Evolutionary conservation across 1,140 invertebrate species (phyloP).

Genomic region (Drosophila fuyamai): DNA sequence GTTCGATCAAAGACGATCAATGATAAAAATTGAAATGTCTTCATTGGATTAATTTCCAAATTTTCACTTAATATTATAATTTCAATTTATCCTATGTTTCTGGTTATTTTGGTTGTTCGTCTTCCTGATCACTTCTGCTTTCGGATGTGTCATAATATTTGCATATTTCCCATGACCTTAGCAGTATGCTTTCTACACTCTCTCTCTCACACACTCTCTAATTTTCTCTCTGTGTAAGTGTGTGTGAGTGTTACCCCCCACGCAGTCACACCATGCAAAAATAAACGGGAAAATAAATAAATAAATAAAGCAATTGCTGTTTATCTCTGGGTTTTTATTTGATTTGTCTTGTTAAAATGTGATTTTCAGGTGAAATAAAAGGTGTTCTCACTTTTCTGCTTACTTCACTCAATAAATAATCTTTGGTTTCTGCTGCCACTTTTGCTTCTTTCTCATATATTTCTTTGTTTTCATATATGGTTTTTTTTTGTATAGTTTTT

Average conservation of each 20-base stretch:
- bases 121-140: constrained; percentile 11
- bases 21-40: not conserved
- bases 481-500: constrained; percentile 10
- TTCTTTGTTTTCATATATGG: constrained; percentile 3
- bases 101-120: not conserved
- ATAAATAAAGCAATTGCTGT: constrained; percentile 14
- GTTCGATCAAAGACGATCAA: not conserved
- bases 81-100: not conserved
- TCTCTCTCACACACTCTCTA: not conserved
- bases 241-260: constrained; percentile 21
- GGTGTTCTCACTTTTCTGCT: constrained; percentile 11
- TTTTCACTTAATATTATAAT: not conserved
- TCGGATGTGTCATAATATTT: constrained; percentile 24
- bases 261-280: constrained; percentile 18
- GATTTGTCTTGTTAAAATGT: constrained; percentile 36
- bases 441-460: not conserved
- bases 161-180: constrained; percentile 35
- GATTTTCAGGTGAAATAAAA: constrained; percentile 21
- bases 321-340: constrained; percentile 48
- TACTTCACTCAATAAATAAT: constrained; percentile 35
- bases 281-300: constrained; percentile 2
- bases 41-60: not conserved
- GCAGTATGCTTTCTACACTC: constrained; percentile 6
- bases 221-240: not conserved
- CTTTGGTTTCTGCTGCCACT: constrained; percentile 8